Percentiles rank a stretch among this genome's conserved stretches.
Conservation (phyloP, 2,888 invertebrate genomes). For the Galeruca laticollis region DNA sequence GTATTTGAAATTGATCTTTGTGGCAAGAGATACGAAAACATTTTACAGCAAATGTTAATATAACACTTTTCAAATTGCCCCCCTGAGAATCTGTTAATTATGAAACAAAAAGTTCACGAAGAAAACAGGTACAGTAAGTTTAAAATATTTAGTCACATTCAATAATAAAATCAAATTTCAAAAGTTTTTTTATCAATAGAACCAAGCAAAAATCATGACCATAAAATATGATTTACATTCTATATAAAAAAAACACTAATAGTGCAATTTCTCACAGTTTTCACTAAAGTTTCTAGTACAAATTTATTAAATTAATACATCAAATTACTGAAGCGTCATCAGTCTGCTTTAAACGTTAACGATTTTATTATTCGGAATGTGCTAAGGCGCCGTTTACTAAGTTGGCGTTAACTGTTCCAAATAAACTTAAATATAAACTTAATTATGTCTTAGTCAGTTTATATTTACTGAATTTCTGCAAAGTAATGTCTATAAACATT, state of each 20-base stretch:
- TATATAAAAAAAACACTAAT: no score
- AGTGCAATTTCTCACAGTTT: no score
- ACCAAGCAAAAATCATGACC: neutral
- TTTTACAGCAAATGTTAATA: no score
- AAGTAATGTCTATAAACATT: neutral
- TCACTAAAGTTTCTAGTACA: neutral
- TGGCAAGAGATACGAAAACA: no score
- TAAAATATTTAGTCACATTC: no score
- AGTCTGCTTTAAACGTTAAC: neutral
- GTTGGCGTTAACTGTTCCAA: neutral
- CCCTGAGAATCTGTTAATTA: no score
- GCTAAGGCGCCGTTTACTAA: neutral
- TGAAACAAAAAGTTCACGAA: no score
- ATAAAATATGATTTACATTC: no score
- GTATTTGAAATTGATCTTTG: no score
- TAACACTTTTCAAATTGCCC: no score
- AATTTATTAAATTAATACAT: neutral
- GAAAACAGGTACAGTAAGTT: no score
- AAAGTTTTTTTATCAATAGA: neutral
- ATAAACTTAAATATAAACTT: neutral
- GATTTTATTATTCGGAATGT: neutral
- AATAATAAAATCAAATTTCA: no score
- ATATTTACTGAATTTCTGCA: slow-evolving; percentile 1
- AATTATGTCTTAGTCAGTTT: slow-evolving; percentile 1
- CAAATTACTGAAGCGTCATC: slow-evolving; percentile 1